phyloP scores from a whole-genome alignment of 2,113 vertebrate species.

The Cervus canadensis region DNA sequence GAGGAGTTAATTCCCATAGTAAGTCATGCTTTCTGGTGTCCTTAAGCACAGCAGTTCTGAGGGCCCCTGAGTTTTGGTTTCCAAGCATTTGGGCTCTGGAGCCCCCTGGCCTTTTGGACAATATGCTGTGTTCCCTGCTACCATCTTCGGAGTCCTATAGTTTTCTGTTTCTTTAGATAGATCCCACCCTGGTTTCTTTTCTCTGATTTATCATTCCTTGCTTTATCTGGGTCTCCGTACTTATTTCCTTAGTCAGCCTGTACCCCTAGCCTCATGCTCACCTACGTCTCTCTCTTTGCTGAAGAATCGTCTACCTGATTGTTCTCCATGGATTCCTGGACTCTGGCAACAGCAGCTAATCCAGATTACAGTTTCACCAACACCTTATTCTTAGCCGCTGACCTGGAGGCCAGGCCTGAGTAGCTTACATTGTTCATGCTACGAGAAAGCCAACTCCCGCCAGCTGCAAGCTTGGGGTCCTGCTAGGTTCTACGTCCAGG shows the following conservation, averaged over 20 bases:
- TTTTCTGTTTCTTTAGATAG: background rate
- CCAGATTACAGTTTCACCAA: slow-evolving; percentile 39
- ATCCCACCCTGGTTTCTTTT: background rate
- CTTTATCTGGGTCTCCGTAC: background rate
- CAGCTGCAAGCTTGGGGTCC: background rate
- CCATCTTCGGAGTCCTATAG: background rate
- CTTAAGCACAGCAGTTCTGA: background rate
- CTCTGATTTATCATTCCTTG: background rate
- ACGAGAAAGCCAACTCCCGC: background rate
- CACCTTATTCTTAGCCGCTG: slow-evolving; percentile 56
- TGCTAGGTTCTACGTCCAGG: background rate
- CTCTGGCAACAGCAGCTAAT: slow-evolving; percentile 28
- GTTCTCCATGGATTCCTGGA: slow-evolving; percentile 15
- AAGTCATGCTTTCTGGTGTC: background rate
- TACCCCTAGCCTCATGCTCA: background rate
- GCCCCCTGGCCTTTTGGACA: background rate
- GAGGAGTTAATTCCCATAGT: background rate
- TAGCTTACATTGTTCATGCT: background rate
- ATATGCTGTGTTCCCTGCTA: background rate
- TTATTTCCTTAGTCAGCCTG: background rate
- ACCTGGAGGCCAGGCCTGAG: slow-evolving; percentile 40
- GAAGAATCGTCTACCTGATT: background rate
- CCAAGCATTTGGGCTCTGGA: background rate
- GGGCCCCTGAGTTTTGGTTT: background rate
- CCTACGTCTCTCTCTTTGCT: background rate